phyloP scores from a whole-genome alignment of 2,888 invertebrate genomes.

The Amblyteles armatorius region DNA sequence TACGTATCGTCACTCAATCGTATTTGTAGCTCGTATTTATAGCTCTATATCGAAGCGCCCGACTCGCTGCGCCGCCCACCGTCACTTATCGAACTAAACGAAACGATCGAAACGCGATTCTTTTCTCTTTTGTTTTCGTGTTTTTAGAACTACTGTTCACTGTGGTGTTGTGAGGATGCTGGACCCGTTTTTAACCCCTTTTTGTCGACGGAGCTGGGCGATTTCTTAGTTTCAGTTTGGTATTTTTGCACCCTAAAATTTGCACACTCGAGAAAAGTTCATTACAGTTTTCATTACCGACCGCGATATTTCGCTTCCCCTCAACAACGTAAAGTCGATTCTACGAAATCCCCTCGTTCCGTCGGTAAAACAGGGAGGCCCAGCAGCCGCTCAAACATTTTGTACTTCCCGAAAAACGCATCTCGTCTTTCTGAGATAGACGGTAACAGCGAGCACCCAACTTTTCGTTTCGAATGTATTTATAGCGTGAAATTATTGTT shows the following conservation, averaged over 20 bases:
- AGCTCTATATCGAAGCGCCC: slow-evolving; percentile 25
- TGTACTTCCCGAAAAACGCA: slow-evolving; percentile 51
- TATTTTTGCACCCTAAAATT: too few relatives aligned
- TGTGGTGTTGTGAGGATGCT: background rate
- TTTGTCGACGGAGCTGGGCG: too few relatives aligned
- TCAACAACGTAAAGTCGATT: too few relatives aligned
- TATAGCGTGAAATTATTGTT: slow-evolving; percentile 4
- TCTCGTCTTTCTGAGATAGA: slow-evolving; percentile 1
- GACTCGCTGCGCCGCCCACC: slow-evolving; percentile 5
- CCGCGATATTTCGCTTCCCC: too few relatives aligned
- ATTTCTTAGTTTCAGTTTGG: too few relatives aligned
- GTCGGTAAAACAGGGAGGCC: too few relatives aligned
- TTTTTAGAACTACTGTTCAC: background rate
- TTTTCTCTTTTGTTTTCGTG: background rate
- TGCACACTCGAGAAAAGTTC: too few relatives aligned
- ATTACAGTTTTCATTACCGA: too few relatives aligned
- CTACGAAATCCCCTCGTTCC: too few relatives aligned
- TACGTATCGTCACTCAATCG: slow-evolving; percentile 29
- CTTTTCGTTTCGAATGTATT: background rate
- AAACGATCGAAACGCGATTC: slow-evolving; percentile 9
- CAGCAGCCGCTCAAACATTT: background rate
- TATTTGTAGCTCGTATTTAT: slow-evolving; percentile 24
- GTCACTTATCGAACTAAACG: slow-evolving; percentile 19
- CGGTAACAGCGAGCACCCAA: slow-evolving; percentile 1
- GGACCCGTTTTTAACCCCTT: too few relatives aligned